phyloP scores from a whole-genome alignment of 2,113 vertebrate genomes.

The Sylvietta virens region DNA sequence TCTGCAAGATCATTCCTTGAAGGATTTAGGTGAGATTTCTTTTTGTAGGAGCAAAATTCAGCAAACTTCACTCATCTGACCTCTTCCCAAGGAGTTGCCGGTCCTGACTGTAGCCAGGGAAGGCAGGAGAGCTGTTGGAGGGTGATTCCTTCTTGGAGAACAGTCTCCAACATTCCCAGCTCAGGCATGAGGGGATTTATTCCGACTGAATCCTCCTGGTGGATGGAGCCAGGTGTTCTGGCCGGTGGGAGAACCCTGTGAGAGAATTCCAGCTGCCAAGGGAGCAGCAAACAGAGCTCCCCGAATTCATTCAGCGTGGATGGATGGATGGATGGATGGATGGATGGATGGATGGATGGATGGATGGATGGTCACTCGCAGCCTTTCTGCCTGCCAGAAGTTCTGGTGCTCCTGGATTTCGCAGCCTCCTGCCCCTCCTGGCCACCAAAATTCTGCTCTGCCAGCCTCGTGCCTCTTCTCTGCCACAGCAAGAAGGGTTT shows the following conservation, averaged over 20 bases:
- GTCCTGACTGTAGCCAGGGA: background rate
- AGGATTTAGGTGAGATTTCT: background rate
- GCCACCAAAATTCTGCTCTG: background rate
- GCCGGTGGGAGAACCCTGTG: background rate
- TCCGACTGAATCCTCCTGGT: accelerated
- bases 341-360: too few species aligned
- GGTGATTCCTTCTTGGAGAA: background rate
- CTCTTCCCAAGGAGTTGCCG: background rate
- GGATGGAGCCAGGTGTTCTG: background rate
- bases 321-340: too few species aligned
- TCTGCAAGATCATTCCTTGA: background rate
- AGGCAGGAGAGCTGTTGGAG: background rate
- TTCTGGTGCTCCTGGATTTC: background rate
- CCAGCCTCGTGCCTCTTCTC: background rate
- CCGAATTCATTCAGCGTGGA: background rate
- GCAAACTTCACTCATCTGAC: background rate
- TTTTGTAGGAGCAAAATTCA: background rate
- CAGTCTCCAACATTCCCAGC: background rate
- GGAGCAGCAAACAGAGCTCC: background rate
- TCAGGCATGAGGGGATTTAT: background rate
- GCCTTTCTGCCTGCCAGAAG: background rate
- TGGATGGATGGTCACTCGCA: background rate
- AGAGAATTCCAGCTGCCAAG: background rate
- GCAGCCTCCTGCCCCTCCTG: background rate
- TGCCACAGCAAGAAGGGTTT: background rate